Conservation (phyloP, 2,797 vertebrate genomes). For the Platyrinchus mystaceus region DNA sequence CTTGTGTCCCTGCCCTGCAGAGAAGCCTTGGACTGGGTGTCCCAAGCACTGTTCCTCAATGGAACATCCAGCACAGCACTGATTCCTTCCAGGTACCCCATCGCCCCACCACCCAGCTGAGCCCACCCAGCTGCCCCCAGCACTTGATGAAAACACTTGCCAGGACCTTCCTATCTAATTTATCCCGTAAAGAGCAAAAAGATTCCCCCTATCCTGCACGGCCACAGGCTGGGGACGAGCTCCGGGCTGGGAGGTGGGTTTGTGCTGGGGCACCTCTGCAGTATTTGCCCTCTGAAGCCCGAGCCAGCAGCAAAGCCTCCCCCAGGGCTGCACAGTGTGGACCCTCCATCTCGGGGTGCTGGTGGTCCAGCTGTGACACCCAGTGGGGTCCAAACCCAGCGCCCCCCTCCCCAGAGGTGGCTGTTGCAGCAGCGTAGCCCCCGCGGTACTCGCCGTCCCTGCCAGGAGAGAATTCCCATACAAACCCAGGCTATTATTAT, state of each 20-base stretch:
- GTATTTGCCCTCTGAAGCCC: background rate
- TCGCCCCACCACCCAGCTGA: fast-evolving
- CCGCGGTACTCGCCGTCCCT: background rate
- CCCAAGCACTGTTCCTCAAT: background rate
- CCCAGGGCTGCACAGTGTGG: fast-evolving
- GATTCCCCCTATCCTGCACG: fast-evolving
- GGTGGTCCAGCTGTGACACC: background rate
- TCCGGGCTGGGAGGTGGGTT: background rate
- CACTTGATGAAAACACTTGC: fast-evolving
- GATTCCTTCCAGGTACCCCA: background rate
- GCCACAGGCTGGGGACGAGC: fast-evolving
- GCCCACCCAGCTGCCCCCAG: background rate
- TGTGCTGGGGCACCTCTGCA: background rate
- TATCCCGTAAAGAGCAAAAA: background rate
- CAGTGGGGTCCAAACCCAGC: fast-evolving
- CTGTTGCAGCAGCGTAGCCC: background rate
- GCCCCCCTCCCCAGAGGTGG: background rate
- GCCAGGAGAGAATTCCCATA: slow-evolving; percentile 5
- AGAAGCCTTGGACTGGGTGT: background rate
- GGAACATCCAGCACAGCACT: background rate
- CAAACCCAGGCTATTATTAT: slow-evolving; percentile 38
- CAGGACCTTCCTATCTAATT: background rate
- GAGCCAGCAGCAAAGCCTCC: background rate
- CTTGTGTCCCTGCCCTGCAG: background rate
- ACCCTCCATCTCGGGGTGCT: background rate